A percentile compares a stretch with the other conserved stretches of the same genome.
Conservation (phyloP, 2,797 vertebrate genomes). For the Microtus agrestis region DNA sequence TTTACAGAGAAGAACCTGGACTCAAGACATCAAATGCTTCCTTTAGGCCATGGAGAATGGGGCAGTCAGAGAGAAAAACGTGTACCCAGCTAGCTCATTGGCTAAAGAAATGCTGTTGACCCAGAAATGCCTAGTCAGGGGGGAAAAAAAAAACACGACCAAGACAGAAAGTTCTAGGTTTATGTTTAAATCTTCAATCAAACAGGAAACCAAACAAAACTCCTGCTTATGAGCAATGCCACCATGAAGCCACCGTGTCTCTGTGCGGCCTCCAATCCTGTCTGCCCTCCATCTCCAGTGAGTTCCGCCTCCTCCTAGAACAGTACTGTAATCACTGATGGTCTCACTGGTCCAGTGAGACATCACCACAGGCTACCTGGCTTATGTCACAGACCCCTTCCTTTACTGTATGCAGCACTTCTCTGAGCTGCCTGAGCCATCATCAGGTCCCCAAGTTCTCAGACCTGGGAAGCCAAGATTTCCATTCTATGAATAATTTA, state of each 20-base stretch:
- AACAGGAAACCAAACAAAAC: background rate
- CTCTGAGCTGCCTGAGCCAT: background rate
- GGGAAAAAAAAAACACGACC: no score
- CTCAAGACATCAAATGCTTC: background rate
- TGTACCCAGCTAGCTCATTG: no score
- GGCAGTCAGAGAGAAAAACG: background rate
- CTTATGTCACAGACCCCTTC: background rate
- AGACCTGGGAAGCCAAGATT: background rate
- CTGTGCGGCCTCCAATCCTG: background rate
- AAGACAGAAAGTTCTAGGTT: background rate
- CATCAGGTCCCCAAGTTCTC: background rate
- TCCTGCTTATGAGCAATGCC: fast-evolving
- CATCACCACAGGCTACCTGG: background rate
- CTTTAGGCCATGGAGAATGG: background rate
- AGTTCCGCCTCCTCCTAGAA: background rate
- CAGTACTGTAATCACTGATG: fast-evolving
- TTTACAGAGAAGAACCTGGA: background rate
- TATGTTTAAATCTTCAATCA: background rate
- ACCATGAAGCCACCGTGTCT: background rate
- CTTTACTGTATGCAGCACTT: background rate
- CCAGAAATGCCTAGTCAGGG: background rate
- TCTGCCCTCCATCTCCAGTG: fast-evolving
- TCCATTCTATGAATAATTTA: background rate
- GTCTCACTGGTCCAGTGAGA: background rate
- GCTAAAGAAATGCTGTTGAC: background rate